Percentiles rank a stretch among this genome's conserved stretches.
Evolutionary conservation across 2,113 vertebrate genomes (phyloP).

Genomic region (Porphyrio hochstetteri): DNA sequence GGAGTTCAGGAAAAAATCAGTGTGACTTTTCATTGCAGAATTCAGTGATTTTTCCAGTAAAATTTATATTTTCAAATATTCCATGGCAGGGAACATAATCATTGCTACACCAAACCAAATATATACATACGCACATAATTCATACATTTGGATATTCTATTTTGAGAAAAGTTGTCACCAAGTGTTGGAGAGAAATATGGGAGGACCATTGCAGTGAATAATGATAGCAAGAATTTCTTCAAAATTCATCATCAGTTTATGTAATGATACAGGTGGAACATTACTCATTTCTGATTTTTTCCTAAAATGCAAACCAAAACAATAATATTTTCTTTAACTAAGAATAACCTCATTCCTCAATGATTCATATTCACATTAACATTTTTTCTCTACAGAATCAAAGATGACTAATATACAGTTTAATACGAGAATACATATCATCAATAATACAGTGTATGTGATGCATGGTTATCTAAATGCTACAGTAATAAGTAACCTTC

Average conservation of each 20-base stretch:
- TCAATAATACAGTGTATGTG: background rate
- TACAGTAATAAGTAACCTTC: background rate
- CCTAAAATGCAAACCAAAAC: background rate
- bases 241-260: background rate
- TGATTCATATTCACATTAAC: background rate
- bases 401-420: background rate
- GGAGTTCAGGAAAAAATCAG: background rate
- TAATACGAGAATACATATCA: background rate
- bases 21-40: background rate
- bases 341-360: rapidly evolving
- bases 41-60: background rate
- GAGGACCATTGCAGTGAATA: background rate
- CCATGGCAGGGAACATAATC: background rate
- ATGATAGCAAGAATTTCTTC: background rate
- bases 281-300: background rate
- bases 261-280: background rate
- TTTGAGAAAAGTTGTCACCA: background rate
- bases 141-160: background rate
- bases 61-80: background rate
- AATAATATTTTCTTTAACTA: background rate
- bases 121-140: background rate
- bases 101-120: background rate
- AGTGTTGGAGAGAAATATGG: background rate
- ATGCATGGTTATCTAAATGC: background rate
- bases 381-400: background rate